A percentile compares a stretch with the other conserved stretches of the same genome.
Evolutionary conservation across 2,113 vertebrate genomes (phyloP).

Genomic region (Rana temporaria): DNA sequence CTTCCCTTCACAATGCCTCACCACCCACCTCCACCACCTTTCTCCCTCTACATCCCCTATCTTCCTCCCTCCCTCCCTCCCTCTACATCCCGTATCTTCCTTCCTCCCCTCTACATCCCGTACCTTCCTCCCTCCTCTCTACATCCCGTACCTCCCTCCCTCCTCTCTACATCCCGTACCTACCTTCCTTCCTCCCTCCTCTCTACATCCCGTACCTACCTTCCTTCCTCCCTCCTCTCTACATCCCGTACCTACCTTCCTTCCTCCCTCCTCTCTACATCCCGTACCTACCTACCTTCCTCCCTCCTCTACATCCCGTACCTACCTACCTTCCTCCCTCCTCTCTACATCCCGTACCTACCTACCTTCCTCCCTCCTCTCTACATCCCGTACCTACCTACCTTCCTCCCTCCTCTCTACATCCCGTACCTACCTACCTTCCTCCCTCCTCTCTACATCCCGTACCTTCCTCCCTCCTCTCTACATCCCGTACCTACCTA

Average conservation of each 20-base stretch:
- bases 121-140: too few species aligned
- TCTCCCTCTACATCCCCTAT: neutral
- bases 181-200: neutral
- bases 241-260: neutral
- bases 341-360: too few species aligned
- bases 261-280: neutral
- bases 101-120: neutral
- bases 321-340: neutral
- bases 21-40: neutral
- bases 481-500: neutral
- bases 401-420: neutral
- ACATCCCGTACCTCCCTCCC: neutral
- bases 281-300: neutral
- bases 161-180: neutral
- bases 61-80: neutral
- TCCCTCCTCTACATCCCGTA: neutral
- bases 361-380: too few species aligned
- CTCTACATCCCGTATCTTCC: neutral
- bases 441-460: neutral
- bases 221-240: neutral
- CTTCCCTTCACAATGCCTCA: neutral
- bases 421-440: neutral
- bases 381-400: neutral
- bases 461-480: neutral
- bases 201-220: neutral